phyloP scores from a whole-genome alignment of 1,140 invertebrate species.

The Hycleus phaleratus region DNA sequence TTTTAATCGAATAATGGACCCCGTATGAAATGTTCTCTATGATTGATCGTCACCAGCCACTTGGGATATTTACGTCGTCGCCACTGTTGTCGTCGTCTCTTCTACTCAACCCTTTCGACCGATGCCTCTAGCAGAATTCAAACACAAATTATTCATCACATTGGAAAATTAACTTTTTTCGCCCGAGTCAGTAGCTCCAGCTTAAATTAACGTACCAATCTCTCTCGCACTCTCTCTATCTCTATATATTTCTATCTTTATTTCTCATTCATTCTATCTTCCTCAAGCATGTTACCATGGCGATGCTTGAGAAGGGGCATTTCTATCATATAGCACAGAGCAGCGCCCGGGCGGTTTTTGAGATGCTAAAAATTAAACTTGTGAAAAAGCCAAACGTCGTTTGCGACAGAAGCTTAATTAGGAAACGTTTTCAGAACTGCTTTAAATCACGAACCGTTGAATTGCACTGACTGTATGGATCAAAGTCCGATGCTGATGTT shows the following conservation, averaged over 20 bases:
- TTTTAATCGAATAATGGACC: conserved; percentile 26
- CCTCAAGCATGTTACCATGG: conserved; percentile 18
- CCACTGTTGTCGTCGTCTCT: conserved; percentile 10
- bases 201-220: conserved; percentile 23
- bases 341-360: conserved; percentile 27
- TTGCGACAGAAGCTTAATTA: conserved; percentile 44
- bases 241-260: too few species aligned
- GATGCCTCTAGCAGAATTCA: conserved; percentile 21
- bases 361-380: conserved; percentile 39
- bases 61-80: conserved; percentile 2
- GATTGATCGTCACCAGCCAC: neutral
- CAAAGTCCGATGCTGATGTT: conserved; percentile 3
- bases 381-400: conserved; percentile 39
- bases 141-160: conserved; percentile 33
- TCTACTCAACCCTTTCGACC: conserved; percentile 17
- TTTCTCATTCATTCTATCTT: too few species aligned
- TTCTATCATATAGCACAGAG: conserved; percentile 6
- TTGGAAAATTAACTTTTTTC: conserved; percentile 34
- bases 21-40: too few species aligned
- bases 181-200: conserved; percentile 14
- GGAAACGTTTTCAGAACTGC: conserved; percentile 40
- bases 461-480: conserved; percentile 24
- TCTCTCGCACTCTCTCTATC: neutral
- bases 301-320: conserved; percentile 23
- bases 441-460: conserved; percentile 38